Conservation (phyloP, 2,113 vertebrate species). For the Cygnus buccinator region DNA sequence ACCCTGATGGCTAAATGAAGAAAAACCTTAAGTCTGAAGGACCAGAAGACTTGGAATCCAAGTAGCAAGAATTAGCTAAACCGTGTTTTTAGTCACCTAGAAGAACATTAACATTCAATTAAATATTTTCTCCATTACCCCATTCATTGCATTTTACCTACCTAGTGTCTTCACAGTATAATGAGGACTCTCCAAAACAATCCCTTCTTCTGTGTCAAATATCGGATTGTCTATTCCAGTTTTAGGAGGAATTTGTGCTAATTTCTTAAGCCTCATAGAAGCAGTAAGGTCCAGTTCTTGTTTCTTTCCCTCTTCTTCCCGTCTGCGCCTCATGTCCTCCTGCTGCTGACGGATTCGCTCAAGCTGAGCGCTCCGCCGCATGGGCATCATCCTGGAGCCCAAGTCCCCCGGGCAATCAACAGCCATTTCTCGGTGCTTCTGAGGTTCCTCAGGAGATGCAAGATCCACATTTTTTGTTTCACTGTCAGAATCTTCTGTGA, state of each 20-base stretch:
- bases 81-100: neutral
- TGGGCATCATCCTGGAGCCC: conserved; percentile 89
- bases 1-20: neutral
- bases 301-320: conserved; percentile 86
- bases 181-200: conserved; percentile 80
- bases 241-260: conserved; percentile 90
- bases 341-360: conserved; percentile 91
- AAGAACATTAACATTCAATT: neutral
- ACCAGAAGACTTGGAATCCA: neutral
- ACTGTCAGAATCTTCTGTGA: conserved; percentile 86
- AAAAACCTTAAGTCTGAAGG: neutral
- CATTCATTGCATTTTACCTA: conserved; percentile 59
- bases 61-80: neutral
- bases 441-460: conserved; percentile 76
- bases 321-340: conserved; percentile 88
- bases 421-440: conserved; percentile 88
- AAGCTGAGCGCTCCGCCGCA: conserved; percentile 84
- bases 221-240: conserved; percentile 95
- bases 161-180: conserved; percentile 80
- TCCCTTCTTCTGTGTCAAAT: conserved; percentile 89
- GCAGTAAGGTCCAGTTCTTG: conserved; percentile 90
- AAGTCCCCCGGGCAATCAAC: conserved; percentile 95
- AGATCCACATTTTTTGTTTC: conserved; percentile 83
- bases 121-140: neutral
- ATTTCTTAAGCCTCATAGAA: conserved; percentile 90